These are phyloP conservation scores for Drosophila bifasciata DNA, from an alignment of 1,140 invertebrate genomes.

Conservation along the genomic window DNA sequence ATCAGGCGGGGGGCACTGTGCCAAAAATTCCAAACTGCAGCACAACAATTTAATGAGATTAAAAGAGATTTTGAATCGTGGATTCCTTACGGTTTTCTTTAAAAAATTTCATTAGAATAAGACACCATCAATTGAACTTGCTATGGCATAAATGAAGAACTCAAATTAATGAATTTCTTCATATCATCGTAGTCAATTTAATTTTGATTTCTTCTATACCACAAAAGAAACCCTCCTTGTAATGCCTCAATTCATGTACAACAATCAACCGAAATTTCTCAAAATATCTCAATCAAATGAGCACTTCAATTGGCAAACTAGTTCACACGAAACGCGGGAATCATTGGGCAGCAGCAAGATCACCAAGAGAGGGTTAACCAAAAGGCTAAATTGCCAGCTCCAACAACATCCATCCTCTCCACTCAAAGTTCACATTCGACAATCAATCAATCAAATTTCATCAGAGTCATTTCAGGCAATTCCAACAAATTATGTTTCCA, in stretches of 20 bases:
- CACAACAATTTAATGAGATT: no score
- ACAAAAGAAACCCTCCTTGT: no score
- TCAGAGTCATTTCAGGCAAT: slow-evolving; percentile 43
- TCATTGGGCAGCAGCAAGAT: background rate
- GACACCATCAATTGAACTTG: no score
- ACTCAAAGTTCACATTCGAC: slow-evolving; percentile 32
- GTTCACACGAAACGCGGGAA: slow-evolving; percentile 28
- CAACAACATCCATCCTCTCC: background rate
- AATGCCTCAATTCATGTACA: background rate
- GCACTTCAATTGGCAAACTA: slow-evolving; percentile 31
- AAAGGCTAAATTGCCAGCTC: slow-evolving; percentile 41
- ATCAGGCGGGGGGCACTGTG: no score
- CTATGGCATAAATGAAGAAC: no score
- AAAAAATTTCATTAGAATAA: no score
- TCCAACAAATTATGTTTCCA: slow-evolving; percentile 36
- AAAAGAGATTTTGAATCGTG: no score
- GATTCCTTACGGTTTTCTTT: no score
- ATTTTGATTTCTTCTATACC: no score
- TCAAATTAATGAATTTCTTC: no score
- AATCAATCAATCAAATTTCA: slow-evolving; percentile 54
- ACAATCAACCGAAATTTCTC: background rate
- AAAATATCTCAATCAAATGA: background rate
- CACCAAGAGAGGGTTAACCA: slow-evolving; percentile 33
- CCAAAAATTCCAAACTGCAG: no score
- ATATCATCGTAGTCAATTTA: no score